Conservation (phyloP, 2,797 vertebrate genomes). For the Zenarchopterus dispar region DNA sequence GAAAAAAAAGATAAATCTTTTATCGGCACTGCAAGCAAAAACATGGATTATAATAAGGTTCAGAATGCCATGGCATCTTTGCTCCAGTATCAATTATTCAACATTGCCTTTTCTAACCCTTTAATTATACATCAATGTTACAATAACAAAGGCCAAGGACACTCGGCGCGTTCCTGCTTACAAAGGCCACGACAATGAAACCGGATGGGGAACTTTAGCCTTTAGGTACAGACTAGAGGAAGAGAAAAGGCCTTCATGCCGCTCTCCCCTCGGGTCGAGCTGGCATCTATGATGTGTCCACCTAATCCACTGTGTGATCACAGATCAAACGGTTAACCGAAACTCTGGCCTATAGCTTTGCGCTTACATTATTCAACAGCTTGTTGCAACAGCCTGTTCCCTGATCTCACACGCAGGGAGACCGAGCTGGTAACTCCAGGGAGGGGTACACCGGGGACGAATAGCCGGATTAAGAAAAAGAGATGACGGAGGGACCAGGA, state of each 20-base stretch:
- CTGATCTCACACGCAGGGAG: constrained; percentile 72
- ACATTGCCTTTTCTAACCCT: constrained; percentile 70
- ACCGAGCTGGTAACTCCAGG: constrained; percentile 62
- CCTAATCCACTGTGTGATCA: constrained; percentile 72
- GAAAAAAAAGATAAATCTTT: constrained; percentile 64
- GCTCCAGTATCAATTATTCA: constrained; percentile 82
- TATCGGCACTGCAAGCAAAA: constrained; percentile 50
- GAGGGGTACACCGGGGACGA: constrained; percentile 55
- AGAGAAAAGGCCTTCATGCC: constrained; percentile 48
- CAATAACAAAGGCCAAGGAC: constrained; percentile 70
- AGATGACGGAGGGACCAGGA: constrained; percentile 46
- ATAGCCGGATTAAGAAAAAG: constrained; percentile 66
- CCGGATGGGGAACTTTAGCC: constrained; percentile 60
- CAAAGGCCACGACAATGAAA: constrained; percentile 63
- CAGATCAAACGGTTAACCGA: constrained; percentile 80
- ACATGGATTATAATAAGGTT: constrained; percentile 46
- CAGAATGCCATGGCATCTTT: constrained; percentile 71
- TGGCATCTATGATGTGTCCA: constrained; percentile 68
- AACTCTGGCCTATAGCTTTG: constrained; percentile 70
- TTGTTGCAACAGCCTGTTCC: constrained; percentile 77
- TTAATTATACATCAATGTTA: constrained; percentile 86
- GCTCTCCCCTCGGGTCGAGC: constrained; percentile 54
- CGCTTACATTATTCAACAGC: constrained; percentile 81
- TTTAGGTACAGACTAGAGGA: constrained; percentile 45
- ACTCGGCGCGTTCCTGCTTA: constrained; percentile 43